Base-by-base conservation (phyloP, 92 coral and sea anemone genomes). In the Paramuricea clavata region DNA sequence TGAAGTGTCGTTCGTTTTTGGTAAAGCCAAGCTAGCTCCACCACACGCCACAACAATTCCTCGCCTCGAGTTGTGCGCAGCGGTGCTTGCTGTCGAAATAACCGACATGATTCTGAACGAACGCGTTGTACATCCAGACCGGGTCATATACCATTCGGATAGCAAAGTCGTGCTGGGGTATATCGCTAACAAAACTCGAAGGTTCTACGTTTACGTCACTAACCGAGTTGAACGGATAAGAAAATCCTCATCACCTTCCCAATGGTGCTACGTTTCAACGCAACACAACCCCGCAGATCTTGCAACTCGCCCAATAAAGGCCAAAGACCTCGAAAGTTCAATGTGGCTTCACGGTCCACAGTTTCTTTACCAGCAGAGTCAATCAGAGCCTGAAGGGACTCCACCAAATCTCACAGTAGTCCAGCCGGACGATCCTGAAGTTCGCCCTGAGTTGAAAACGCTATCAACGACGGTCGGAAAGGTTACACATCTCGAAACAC, bases 11-110 rank as follows among this genome's bases (percentile, higher is more conserved):
- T 83, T 83, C 23, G 85, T 88, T 42, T 85, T 76, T 13, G 85
- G 85, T 13, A 88, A 88, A 61, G 84, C 92, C 16, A 88, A 83
- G 85, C 87, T 81, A 50, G 74, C 91, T 16, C 87, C 91, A 50
- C 25, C 42, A n/a, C n/a, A n/a, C n/a, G n/a, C n/a, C n/a, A n/a
- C n/a, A n/a, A n/a, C n/a, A n/a, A n/a, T n/a, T n/a, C 52, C 91
- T 71, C 30, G 91, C 83, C 82, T 36, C 3, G 42, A 36, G 42
- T 36, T 36, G 42, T 36, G 42, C 42, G 42, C 42, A 36, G 42
- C 42, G 23, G 91, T 81, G n/a, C 44, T 87, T 15, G 91, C 56
- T 49, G 87, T 81, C 16, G 91, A 88, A 69, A 39, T 88, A 23
- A 49, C 79, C 31, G 88, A 83, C 49, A 69, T 64, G 78, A 64